Conservation (phyloP, 1,140 invertebrate genomes). For the Nylanderia fulva region DNA sequence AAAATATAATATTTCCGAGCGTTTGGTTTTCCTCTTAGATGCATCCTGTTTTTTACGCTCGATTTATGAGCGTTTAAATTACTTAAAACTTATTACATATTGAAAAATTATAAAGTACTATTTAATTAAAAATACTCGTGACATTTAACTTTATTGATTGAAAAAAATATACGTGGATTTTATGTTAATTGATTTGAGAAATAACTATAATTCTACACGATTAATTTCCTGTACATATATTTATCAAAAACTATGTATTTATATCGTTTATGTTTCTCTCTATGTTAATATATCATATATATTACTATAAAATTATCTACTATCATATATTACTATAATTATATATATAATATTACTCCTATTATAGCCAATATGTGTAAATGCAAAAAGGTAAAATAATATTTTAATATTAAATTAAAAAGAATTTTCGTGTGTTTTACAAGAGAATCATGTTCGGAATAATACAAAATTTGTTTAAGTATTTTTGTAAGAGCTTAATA, state of each 20-base stretch:
- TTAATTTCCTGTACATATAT: no score
- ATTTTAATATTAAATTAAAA: no score
- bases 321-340: no score
- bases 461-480: neutral
- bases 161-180: neutral
- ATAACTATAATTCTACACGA: no score
- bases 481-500: neutral
- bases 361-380: no score
- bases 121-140: neutral
- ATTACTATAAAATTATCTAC: no score
- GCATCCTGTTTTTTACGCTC: neutral
- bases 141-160: neutral
- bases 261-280: no score
- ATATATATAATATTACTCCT: no score
- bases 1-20: neutral
- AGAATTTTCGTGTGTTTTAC: no score
- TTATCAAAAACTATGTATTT: no score
- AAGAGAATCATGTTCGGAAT: neutral
- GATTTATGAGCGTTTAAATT: neutral
- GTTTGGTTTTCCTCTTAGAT: neutral
- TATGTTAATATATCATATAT: no score
- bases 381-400: no score
- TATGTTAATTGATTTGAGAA: neutral
- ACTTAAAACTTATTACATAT: neutral
- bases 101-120: slow-evolving; percentile 12